phyloP scores from a whole-genome alignment of 2,113 vertebrate genomes.

The Chascanopsetta lugubris region DNA sequence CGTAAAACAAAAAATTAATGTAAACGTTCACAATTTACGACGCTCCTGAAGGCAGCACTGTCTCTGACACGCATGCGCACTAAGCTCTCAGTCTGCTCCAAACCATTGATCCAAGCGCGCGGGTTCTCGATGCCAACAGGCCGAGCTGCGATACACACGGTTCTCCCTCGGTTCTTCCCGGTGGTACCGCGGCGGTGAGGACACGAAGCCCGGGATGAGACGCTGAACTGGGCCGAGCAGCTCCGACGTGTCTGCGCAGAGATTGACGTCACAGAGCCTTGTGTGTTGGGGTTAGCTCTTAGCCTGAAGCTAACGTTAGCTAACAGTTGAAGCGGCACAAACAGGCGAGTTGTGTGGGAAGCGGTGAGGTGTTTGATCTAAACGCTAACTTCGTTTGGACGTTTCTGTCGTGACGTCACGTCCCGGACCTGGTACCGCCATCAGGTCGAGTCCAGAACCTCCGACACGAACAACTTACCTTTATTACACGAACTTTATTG shows the following conservation, averaged over 20 bases:
- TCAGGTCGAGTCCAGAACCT: too few species aligned
- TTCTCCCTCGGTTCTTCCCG: neutral
- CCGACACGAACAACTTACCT: too few species aligned
- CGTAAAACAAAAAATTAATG: too few species aligned
- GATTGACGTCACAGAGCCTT: neutral
- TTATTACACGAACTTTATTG: too few species aligned
- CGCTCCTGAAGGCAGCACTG: neutral
- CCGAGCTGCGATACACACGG: neutral
- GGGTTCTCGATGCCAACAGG: neutral
- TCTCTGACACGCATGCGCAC: neutral
- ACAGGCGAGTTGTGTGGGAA: too few species aligned
- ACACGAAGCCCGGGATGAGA: neutral
- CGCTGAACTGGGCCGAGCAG: neutral
- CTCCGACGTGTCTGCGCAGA: too few species aligned
- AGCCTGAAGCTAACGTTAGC: conserved; percentile 22
- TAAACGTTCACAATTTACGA: neutral
- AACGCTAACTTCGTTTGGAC: too few species aligned
- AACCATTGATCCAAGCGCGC: neutral
- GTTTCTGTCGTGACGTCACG: too few species aligned
- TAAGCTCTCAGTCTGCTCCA: too few species aligned
- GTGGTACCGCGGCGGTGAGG: neutral
- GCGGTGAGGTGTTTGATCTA: too few species aligned
- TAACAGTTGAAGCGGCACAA: too few species aligned
- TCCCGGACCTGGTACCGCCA: too few species aligned
- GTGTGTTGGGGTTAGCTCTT: neutral